phyloP scores from a whole-genome alignment of 2,113 vertebrate genomes.

The Holacanthus passer region DNA sequence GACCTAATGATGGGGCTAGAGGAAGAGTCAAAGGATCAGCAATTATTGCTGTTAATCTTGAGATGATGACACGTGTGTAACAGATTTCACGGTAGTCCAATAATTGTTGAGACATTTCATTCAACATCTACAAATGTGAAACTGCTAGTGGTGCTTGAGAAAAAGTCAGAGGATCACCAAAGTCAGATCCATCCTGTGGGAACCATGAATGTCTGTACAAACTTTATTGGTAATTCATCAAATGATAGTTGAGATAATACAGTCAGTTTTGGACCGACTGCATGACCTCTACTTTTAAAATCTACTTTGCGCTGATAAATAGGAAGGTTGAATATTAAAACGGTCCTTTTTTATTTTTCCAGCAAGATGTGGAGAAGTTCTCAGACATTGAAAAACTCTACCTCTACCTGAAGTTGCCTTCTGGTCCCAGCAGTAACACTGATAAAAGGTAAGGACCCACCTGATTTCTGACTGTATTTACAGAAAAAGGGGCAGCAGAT shows the following conservation, averaged over 20 bases:
- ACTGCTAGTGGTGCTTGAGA: background rate
- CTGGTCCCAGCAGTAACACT: conserved; percentile 90
- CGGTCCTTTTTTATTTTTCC: conserved; percentile 60
- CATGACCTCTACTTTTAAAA: background rate
- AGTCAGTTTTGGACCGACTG: too few relatives aligned
- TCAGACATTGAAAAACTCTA: conserved; percentile 99
- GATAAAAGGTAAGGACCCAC: conserved; percentile 90
- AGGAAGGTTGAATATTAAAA: background rate
- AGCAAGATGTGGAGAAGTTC: conserved; percentile 99
- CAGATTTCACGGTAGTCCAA: background rate
- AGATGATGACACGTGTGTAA: background rate
- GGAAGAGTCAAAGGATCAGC: background rate
- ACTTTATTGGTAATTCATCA: background rate
- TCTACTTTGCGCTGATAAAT: background rate
- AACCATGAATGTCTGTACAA: background rate
- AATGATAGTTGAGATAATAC: background rate
- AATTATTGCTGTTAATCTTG: background rate
- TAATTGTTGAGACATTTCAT: background rate
- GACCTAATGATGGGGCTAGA: background rate
- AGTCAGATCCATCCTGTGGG: background rate
- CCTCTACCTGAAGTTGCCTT: conserved; percentile 99
- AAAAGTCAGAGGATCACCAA: background rate
- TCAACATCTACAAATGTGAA: background rate
- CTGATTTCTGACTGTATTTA: conserved; percentile 1
- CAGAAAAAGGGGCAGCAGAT: background rate